phyloP scores from a whole-genome alignment of 2,888 invertebrate genomes.

The Sinohyriopsis cumingii region DNA sequence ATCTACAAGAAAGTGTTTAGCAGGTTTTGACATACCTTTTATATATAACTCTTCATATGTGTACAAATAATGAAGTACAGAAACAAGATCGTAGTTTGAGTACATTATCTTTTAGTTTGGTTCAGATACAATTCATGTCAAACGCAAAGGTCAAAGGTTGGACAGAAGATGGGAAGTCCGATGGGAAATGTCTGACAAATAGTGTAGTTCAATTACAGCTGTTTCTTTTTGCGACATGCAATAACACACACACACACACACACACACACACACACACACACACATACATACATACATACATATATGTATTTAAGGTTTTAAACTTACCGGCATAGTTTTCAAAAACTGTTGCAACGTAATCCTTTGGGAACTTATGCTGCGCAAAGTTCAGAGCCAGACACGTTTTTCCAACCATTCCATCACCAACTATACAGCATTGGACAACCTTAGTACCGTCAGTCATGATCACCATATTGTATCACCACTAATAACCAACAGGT shows the following conservation, averaged over 20 bases:
- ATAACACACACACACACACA: not conserved
- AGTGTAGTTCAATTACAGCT: too few relatives aligned
- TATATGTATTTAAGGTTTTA: not conserved
- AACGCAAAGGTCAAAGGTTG: too few relatives aligned
- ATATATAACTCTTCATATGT: too few relatives aligned
- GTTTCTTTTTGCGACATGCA: not conserved
- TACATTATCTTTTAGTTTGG: too few relatives aligned
- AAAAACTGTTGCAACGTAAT: conserved; percentile 54
- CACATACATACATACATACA: not conserved
- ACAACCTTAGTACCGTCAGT: conserved; percentile 27
- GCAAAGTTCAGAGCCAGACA: conserved; percentile 49
- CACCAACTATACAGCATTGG: conserved; percentile 55
- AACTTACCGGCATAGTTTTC: conserved; percentile 52
- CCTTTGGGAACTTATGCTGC: conserved; percentile 1
- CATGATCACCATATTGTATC: conserved; percentile 2
- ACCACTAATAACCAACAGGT: too few relatives aligned
- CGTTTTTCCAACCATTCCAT: conserved; percentile 60
- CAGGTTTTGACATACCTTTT: too few relatives aligned
- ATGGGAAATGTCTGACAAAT: too few relatives aligned
- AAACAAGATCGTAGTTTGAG: too few relatives aligned
- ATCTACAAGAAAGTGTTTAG: too few relatives aligned
- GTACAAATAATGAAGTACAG: too few relatives aligned
- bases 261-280: not conserved
- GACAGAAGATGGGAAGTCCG: too few relatives aligned
- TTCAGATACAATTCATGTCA: too few relatives aligned